Conservation (phyloP, 2,797 vertebrate species). For the Chrysocyon brachyurus region DNA sequence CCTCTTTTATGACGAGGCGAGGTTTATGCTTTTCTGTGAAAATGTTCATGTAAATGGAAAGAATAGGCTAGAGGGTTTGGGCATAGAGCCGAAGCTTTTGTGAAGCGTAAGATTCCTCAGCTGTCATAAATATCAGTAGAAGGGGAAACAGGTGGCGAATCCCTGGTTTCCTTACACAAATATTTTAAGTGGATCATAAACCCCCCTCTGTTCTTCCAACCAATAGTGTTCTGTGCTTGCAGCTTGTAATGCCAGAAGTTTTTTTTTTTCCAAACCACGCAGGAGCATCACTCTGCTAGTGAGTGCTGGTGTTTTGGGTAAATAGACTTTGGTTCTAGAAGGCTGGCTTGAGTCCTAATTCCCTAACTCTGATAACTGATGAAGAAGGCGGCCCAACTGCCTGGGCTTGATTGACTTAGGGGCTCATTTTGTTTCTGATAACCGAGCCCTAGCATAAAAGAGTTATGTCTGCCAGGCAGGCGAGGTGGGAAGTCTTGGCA, state of each 20-base stretch:
- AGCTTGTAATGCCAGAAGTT: background rate
- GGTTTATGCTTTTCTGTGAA: constrained; percentile 54
- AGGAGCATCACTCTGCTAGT: background rate
- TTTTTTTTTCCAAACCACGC: background rate
- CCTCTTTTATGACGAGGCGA: background rate
- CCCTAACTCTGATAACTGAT: background rate
- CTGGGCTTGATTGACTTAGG: background rate
- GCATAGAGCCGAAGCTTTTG: constrained; percentile 10
- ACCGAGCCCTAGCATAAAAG: constrained; percentile 35
- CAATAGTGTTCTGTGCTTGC: background rate
- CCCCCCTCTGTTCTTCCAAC: constrained; percentile 22
- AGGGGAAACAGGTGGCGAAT: constrained; percentile 70
- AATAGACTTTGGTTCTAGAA: constrained; percentile 37
- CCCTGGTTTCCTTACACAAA: constrained; percentile 52
- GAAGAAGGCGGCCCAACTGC: background rate
- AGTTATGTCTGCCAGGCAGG: constrained; percentile 65
- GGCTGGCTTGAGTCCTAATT: background rate
- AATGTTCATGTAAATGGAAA: background rate
- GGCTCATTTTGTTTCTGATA: constrained; percentile 60
- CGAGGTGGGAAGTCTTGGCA: constrained; percentile 83
- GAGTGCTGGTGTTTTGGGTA: background rate
- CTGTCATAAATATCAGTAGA: constrained; percentile 64
- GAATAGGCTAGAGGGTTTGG: constrained; percentile 31
- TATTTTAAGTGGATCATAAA: constrained; percentile 73
- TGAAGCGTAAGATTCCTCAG: constrained; percentile 69